These are phyloP conservation scores for Ictidomys tridecemlineatus DNA, from an alignment of 2,113 vertebrate species.

Conservation along the genomic window DNA sequence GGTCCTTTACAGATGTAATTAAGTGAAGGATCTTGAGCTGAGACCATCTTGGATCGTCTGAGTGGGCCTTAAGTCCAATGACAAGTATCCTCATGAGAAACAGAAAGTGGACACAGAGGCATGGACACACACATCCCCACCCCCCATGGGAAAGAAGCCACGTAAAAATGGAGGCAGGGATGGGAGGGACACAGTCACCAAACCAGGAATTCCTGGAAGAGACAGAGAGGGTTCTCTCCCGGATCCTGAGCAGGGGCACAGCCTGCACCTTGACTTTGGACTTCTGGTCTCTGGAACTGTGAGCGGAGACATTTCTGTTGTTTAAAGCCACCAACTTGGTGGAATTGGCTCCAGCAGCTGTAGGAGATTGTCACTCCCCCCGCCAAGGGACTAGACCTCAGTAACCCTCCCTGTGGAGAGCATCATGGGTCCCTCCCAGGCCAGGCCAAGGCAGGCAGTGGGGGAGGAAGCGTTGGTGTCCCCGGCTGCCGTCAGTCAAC, in stretches of 20 bases:
- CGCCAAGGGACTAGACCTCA: neutral
- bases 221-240: neutral
- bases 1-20: neutral
- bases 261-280: neutral
- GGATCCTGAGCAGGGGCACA: fast-evolving
- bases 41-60: neutral
- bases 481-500: neutral
- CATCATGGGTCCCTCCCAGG: neutral
- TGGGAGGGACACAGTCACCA: neutral
- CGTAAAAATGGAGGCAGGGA: neutral
- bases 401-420: too few species aligned
- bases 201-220: neutral
- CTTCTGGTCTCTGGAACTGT: neutral
- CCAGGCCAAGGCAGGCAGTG: neutral
- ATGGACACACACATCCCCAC: neutral
- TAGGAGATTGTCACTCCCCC: neutral
- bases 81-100: neutral
- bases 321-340: neutral
- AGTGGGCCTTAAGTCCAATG: too few species aligned
- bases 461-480: fast-evolving
- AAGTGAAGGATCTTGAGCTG: neutral
- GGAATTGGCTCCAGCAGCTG: neutral
- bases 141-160: neutral
- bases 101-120: neutral
- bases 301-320: neutral